Evolutionary conservation across 2,888 invertebrate genomes (phyloP), one percentile per base, ranked within the genome.

Genomic region (Epirrhoe tristata): DNA sequence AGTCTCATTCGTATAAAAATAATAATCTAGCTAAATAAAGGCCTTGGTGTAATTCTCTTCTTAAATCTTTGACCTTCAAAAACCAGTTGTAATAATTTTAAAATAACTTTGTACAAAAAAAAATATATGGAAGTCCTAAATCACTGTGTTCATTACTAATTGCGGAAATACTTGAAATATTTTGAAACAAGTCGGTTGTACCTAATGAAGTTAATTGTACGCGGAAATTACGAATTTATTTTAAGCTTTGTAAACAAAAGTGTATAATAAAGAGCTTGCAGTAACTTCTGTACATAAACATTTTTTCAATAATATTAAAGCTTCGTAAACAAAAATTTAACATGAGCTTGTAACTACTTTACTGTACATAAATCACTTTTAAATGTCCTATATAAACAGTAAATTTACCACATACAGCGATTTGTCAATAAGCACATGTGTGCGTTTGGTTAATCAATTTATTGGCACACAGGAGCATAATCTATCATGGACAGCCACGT

Each of bases 401-500:
- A 6, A 7, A 50, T 48, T 58, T 51, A 55, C 8, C 34, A 34
- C 12, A 43, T 12, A 43, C 1, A 43, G 2, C 39, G 12, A 43
- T 43, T 43, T 43, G 39, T 43, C 39, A 43, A 43, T 43, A 43
- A 5, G 31, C 24, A 52, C 36, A 51, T 56, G 48, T 61, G 50
- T 62, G 34, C 58, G 34, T 56, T 43, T 59, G 43, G 55, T 59
- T 65, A 67, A 71, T 69, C 69, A 82, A 83, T 84, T 64, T 84
- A 82, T 75, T 59, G 68, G 75, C 65, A 70, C 70, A 62, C 88
- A 69, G 77, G 87, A 87, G 88, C 78, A 74, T 75, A 82, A 83
- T 89, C 79, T 72, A 82, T 91, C 87, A 82, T 68, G 75, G 77
- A 74, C 62, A 78, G 89, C 82, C 90, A 90, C 91, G 89, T 90